Base-by-base conservation (phyloP, 2,113 vertebrate species). In the Guaruba guarouba region DNA sequence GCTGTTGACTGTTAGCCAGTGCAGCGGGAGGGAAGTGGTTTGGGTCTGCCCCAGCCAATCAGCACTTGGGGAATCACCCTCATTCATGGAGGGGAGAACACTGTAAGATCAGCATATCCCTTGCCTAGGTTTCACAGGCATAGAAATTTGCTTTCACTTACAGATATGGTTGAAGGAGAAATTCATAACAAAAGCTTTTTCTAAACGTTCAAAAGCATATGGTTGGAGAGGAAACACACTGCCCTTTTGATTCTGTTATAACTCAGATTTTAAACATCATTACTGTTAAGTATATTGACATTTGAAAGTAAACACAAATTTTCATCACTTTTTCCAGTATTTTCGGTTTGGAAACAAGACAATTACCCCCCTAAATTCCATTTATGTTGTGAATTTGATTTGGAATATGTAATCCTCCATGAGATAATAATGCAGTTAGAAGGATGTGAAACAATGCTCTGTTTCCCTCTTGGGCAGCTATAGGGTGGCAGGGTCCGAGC, bases 51-150 rank as follows among this genome's bases (percentile, higher is more conserved):
- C 10, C 35, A 29, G 52, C 9, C 63, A 43, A 71, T 6, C 74
- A 25, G 59, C 0, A 0, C 39, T 24, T 0, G 0, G 61, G 54
- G 49, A 11, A 15, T 33, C 68, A 35, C 15, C 29, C 39, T 29
- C 0, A n/a, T 59, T 35, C 57, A 59, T 59, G 57, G 4, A 25
- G 19, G 22, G 51, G 19, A 10, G 43, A 14, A 70, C 2, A 10
- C 69, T 10, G 6, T 16, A 44, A 76, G 82, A 70, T 27, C 67
- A 64, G 17, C 1, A 0, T 3, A 63, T 7, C 41, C 82, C 41
- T 31, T 18, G 27, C 57, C 39, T 17, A 1, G 1, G 15, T 1
- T 5, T 44, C 59, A 66, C 2, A 6, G 49, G 13, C 66, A 6
- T 0, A 33, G 41, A 80, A 52, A 80, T 39, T 20, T 37, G 17